Evolutionary conservation across 2,888 invertebrate genomes (phyloP), one percentile per base, ranked within the genome.

Genomic region (Opisthograptis luteolata): DNA sequence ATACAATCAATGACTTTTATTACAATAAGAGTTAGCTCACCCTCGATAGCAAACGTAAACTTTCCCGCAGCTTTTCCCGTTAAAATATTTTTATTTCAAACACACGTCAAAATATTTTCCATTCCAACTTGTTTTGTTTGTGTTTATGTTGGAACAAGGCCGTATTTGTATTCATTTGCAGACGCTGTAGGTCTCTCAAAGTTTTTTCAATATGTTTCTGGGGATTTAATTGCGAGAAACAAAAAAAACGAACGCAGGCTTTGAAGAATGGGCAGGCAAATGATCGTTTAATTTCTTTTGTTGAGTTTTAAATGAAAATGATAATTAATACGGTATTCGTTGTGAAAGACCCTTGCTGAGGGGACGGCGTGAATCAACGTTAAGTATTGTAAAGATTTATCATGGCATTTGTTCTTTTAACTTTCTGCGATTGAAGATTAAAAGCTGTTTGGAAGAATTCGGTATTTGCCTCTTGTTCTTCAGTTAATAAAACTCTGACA

Each of bases 211-310:
- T 22, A 36, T 36, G 22, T 22, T 24, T 44, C 25, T 31, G 37
- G 17, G 15, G 10, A 25, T 19, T 39, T 15, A 10, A 27, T 19
- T 13, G 12, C 27, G 5, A 5, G 22, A 41, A 28, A 25, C 19
- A 39, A 36, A 28, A 36, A 28, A 45, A n/a, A 30, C 7, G 15
- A 36, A 6, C 36, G 13, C 25, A 1, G 28, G 20, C 22, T 8
- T 32, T 6, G 14, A 13, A 30, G 12, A 41, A 41, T 30, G 10
- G 24, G n/a, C 17, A 41, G 41, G 47, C 35, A 41, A 47, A 47
- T 47, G 28, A 47, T 35, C 10, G 8, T 35, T 22, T 22, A 3
- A 13, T 8, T 9, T 24, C 13, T 47, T 47, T 27, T 40, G 27
- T 40, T 47, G 4, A 28, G 27, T 9, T 32, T 46, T 39, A 13